Evolutionary conservation across 1,140 invertebrate species (phyloP).

Genomic region (Drosophila rufa): DNA sequence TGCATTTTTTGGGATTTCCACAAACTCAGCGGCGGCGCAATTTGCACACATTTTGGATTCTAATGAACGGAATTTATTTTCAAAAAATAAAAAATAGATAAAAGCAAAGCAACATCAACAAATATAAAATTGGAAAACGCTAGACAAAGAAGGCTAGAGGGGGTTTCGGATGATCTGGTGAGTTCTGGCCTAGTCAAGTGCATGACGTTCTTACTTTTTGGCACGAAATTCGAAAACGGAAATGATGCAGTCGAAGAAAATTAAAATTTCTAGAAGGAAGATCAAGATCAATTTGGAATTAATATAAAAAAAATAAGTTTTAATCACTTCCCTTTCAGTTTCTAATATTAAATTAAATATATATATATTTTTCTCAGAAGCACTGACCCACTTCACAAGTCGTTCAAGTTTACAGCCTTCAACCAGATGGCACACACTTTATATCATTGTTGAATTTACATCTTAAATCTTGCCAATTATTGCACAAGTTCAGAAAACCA

Average conservation of each 20-base stretch:
- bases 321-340: neutral
- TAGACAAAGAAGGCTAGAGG: too few relatives aligned
- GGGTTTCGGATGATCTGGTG: neutral
- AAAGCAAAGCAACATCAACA: constrained; percentile 37
- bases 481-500: constrained; percentile 61
- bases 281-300: constrained; percentile 37
- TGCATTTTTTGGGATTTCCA: constrained; percentile 35
- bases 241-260: constrained; percentile 43
- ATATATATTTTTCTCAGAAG: neutral
- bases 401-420: constrained; percentile 76
- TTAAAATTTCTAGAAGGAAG: constrained; percentile 2
- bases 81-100: constrained; percentile 58
- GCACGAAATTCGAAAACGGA: constrained; percentile 51
- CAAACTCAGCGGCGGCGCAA: constrained; percentile 59
- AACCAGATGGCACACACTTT: constrained; percentile 41
- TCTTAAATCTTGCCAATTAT: constrained; percentile 68
- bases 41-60: constrained; percentile 45
- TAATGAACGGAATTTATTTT: constrained; percentile 58
- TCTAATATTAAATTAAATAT: constrained; percentile 5
- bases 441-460: constrained; percentile 50
- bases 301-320: neutral
- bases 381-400: constrained; percentile 64
- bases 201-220: constrained; percentile 47
- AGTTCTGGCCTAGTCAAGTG: constrained; percentile 19
- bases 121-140: constrained; percentile 8